Evolutionary conservation across 2,113 vertebrate species (phyloP).

Genomic region (Tetrax tetrax): DNA sequence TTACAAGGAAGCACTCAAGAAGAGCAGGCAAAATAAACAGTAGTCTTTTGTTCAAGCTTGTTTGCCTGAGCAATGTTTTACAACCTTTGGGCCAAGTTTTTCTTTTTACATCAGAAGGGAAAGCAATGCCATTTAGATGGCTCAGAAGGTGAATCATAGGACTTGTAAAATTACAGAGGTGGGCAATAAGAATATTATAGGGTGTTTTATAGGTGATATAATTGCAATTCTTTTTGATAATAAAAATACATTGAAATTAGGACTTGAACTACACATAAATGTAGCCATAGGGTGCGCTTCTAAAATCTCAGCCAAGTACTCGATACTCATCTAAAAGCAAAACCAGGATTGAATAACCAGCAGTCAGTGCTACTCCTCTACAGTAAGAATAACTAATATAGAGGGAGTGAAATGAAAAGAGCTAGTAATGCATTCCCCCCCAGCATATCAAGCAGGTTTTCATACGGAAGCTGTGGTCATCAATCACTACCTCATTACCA

Average conservation of each 20-base stretch:
- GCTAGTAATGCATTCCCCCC: conserved; percentile 76
- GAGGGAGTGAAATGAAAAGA: conserved; percentile 76
- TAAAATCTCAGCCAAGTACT: conserved; percentile 51
- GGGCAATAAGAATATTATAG: conserved; percentile 44
- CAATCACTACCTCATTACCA: conserved; percentile 90
- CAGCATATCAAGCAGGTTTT: conserved; percentile 86
- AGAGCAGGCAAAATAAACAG: not conserved
- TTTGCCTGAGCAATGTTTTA: not conserved
- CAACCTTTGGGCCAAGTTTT: not conserved
- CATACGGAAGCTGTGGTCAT: conserved; percentile 83
- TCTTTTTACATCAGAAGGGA: not conserved
- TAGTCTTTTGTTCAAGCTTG: not conserved
- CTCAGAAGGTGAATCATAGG: not conserved
- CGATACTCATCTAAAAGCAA: conserved; percentile 62
- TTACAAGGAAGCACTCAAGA: not conserved
- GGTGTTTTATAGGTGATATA: conserved; percentile 16
- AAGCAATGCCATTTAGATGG: not conserved
- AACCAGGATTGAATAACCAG: conserved; percentile 54
- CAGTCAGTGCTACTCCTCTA: conserved; percentile 59
- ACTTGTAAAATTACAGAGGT: conserved; percentile 27
- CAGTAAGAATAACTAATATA: conserved; percentile 74
- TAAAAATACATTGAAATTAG: conserved; percentile 62
- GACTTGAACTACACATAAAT: conserved; percentile 65
- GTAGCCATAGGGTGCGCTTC: conserved; percentile 30
- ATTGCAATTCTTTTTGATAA: conserved; percentile 52